These are phyloP conservation scores for Agrypnus murinus DNA, from an alignment of 2,888 invertebrate species.

Conservation along the genomic window DNA sequence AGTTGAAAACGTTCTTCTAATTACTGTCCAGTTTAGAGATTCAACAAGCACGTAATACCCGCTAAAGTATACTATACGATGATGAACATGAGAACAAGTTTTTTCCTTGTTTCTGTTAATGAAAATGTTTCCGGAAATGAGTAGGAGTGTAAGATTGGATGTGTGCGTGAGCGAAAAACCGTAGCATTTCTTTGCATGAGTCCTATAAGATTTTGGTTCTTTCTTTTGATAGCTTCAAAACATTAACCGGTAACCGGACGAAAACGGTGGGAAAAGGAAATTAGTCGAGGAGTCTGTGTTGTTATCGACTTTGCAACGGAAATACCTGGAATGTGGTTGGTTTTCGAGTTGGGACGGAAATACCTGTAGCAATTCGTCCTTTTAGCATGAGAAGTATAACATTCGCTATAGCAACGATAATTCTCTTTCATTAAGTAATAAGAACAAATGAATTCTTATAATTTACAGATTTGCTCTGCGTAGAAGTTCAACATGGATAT, in stretches of 20 bases:
- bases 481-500: too few relatives aligned
- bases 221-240: not conserved
- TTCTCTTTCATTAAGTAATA: too few relatives aligned
- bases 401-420: too few relatives aligned
- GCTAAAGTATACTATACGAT: slow-evolving; percentile 8
- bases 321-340: slow-evolving; percentile 25
- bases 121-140: slow-evolving; percentile 22
- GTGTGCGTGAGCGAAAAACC: slow-evolving; percentile 22
- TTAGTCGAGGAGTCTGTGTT: slow-evolving; percentile 23
- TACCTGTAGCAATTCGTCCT: slow-evolving; percentile 21
- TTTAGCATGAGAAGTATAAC: too few relatives aligned
- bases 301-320: slow-evolving; percentile 16
- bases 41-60: not conserved
- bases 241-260: slow-evolving; percentile 29
- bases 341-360: slow-evolving; percentile 11
- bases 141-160: slow-evolving; percentile 18
- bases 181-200: slow-evolving; percentile 3
- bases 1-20: not conserved
- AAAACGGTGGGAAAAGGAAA: slow-evolving; percentile 29
- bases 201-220: not conserved
- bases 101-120: slow-evolving; percentile 8
- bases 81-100: slow-evolving; percentile 17
- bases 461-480: too few relatives aligned
- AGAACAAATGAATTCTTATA: too few relatives aligned
- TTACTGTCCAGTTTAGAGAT: not conserved